These are phyloP conservation scores for Gibbula magus DNA, from an alignment of 2,888 invertebrate genomes.

Conservation along the genomic window DNA sequence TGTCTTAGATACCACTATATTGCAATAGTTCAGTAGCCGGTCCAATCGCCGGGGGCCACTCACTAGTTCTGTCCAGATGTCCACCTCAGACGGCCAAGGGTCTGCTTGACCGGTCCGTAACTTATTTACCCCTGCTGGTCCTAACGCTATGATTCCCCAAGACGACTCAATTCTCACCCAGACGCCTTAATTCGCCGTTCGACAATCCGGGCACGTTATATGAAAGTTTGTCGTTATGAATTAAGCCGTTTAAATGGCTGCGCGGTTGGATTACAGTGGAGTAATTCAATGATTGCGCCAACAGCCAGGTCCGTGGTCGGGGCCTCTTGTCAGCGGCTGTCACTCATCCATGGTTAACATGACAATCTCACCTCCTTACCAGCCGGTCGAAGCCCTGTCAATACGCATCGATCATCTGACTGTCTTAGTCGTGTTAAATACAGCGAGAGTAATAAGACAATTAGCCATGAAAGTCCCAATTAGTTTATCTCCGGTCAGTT, in stretches of 20 bases:
- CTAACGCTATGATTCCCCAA: constrained; percentile 9
- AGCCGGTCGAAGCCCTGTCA: neutral
- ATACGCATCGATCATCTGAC: neutral
- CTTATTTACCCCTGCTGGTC: neutral
- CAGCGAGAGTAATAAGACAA: neutral
- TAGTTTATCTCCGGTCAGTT: constrained; percentile 6
- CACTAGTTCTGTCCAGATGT: neutral
- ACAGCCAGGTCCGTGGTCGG: neutral
- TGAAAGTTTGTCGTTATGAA: constrained; percentile 16
- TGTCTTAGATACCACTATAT: too few species aligned
- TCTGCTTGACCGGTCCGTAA: constrained; percentile 9
- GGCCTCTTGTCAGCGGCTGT: neutral
- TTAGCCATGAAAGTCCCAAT: constrained; percentile 19
- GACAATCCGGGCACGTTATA: constrained; percentile 7
- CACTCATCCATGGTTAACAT: constrained; percentile 13
- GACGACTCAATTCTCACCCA: neutral
- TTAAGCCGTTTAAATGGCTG: neutral
- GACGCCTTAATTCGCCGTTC: neutral
- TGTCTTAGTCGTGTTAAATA: constrained; percentile 6
- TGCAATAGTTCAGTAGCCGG: too few species aligned
- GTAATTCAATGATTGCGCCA: constrained; percentile 10
- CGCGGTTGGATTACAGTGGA: neutral
- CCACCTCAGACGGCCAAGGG: neutral
- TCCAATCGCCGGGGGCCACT: too few species aligned
- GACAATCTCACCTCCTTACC: neutral